phyloP scores from a whole-genome alignment of 2,113 vertebrate genomes.

The Python bivittatus region DNA sequence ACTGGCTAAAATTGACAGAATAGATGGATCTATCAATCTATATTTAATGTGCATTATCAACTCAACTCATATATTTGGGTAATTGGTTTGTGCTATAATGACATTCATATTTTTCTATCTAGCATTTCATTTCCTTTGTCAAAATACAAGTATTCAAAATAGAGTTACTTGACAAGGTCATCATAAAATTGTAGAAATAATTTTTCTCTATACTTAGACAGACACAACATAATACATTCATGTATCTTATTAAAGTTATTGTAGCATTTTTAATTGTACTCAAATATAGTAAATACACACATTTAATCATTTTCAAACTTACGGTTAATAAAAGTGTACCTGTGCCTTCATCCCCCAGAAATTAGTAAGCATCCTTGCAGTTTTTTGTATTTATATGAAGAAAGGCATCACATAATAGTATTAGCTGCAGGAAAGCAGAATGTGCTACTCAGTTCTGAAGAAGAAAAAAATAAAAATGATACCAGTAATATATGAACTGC shows the following conservation, averaged over 20 bases:
- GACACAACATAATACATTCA: neutral
- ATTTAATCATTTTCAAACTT: neutral
- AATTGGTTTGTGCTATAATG: neutral
- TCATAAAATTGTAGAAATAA: neutral
- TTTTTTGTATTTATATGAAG: too few species aligned
- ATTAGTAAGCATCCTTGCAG: too few species aligned
- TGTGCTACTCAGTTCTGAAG: too few species aligned
- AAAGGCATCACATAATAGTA: too few species aligned
- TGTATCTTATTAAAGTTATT: neutral
- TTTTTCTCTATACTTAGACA: neutral
- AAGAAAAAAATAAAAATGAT: too few species aligned
- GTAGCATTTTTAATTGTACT: neutral
- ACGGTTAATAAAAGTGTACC: neutral
- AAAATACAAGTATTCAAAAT: neutral
- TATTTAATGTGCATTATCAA: neutral
- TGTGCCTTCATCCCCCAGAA: too few species aligned
- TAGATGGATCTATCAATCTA: neutral
- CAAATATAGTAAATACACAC: neutral
- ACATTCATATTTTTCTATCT: neutral
- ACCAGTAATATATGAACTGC: too few species aligned
- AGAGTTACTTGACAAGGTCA: neutral
- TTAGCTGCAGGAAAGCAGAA: too few species aligned
- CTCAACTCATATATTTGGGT: neutral
- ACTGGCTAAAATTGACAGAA: neutral
- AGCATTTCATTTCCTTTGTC: conserved; percentile 5